Evolutionary conservation across 2,113 vertebrate species (phyloP), one percentile per base, ranked within the genome.

Genomic region (Strix aluco): DNA sequence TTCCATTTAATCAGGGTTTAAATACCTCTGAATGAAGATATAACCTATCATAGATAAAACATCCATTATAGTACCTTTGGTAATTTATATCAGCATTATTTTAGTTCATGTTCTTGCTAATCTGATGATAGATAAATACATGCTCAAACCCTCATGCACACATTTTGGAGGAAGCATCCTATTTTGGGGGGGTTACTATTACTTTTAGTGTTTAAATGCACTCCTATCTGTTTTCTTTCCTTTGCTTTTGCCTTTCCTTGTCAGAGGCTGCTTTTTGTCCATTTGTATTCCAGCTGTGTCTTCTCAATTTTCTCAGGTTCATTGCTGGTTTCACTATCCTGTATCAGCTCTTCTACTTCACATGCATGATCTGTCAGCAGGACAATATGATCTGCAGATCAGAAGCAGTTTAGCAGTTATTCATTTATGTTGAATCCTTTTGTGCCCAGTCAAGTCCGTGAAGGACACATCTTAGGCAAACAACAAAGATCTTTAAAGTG

Each of bases 361-460:
- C 79, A 73, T 73, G 40, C 46, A 65, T 95, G 91, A 78, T 95
- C 92, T 88, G 75, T 86, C 74, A 95, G 93, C 69, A 70, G 65
- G 91, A 95, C 75, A 74, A 73, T 88, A 93, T 90, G 94, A 95
- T 95, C 93, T 86, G 74, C 47, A 92, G 80, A 88, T 95, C 69
- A 73, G 51, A 96, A 84, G 84, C 86, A 62, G 83, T 77, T 88
- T 84, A 95, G 91, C 49, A 62, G 82, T 71, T 88, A 54, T 21
- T 97, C 94, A 63, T 58, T 92, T 84, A 58, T 54, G 83, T 92
- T 75, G 86, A 95, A 86, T 87, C 66, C 72, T 88, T 96, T 94
- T 85, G 75, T 83, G 94, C 88, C 59, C 74, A 94, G 94, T 83
- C 94, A 85, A 36, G 38, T 78, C 96, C 5, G 7, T 93, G 94